Evolutionary conservation across 2,888 invertebrate species (phyloP).

Genomic region (Nemapogon koenigi): DNA sequence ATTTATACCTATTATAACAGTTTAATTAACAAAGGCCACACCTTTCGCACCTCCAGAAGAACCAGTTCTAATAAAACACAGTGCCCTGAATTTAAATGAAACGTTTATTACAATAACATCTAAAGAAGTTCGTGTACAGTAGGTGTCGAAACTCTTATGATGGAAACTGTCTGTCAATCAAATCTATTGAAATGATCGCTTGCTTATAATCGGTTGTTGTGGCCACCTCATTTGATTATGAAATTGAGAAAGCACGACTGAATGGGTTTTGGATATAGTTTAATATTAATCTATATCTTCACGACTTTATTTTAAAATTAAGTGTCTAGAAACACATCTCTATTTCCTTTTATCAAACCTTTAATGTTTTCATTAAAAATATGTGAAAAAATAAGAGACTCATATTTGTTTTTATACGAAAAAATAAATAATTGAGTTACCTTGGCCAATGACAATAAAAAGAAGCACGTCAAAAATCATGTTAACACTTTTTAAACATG

Average conservation of each 20-base stretch:
- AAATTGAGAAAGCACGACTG: slow-evolving; percentile 5
- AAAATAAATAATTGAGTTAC: too few species aligned
- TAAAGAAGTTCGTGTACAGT: slow-evolving; percentile 9
- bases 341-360: too few species aligned
- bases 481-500: too few species aligned
- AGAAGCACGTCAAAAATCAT: too few species aligned
- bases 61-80: slow-evolving; percentile 18
- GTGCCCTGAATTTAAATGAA: slow-evolving; percentile 4
- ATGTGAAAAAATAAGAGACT: too few species aligned
- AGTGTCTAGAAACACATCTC: too few species aligned
- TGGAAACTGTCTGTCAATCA: slow-evolving; percentile 22
- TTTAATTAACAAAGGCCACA: slow-evolving; percentile 27
- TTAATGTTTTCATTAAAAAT: too few species aligned
- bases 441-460: too few species aligned
- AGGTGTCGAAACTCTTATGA: slow-evolving; percentile 18
- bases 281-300: not conserved
- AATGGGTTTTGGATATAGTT: not conserved
- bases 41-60: slow-evolving; percentile 32
- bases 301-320: not conserved
- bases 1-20: not conserved
- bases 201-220: slow-evolving; percentile 1
- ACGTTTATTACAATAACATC: not conserved
- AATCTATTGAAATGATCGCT: slow-evolving; percentile 17
- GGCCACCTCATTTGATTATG: slow-evolving; percentile 6
- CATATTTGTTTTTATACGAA: too few species aligned